phyloP scores from a whole-genome alignment of 2,888 invertebrate genomes.

The Rhyacophila evoluta region DNA sequence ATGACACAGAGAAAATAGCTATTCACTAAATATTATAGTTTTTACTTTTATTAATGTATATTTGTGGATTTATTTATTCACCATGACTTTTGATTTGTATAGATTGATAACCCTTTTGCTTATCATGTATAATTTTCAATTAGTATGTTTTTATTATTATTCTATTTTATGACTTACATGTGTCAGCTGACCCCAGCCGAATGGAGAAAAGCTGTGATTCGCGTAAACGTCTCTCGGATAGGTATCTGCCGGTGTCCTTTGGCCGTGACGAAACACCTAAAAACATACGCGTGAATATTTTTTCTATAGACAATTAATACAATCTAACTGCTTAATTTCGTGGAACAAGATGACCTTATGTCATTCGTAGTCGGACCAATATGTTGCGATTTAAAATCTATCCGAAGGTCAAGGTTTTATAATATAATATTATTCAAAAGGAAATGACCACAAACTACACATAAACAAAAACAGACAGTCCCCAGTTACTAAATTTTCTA shows the following conservation, averaged over 20 bases:
- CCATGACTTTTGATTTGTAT: too few relatives aligned
- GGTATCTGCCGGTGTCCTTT: constrained; percentile 80
- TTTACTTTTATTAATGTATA: too few relatives aligned
- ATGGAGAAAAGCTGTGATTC: constrained; percentile 77
- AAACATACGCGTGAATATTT: constrained; percentile 55
- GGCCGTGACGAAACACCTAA: constrained; percentile 84
- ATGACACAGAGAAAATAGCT: too few relatives aligned
- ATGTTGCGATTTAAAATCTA: not conserved
- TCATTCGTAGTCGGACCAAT: not conserved
- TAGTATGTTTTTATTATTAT: too few relatives aligned
- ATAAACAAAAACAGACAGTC: too few relatives aligned
- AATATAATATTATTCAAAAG: not conserved
- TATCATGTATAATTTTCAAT: too few relatives aligned
- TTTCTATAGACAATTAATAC: not conserved
- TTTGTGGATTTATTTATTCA: too few relatives aligned
- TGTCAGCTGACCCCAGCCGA: constrained; percentile 85
- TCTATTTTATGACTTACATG: constrained; percentile 68
- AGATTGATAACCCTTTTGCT: too few relatives aligned
- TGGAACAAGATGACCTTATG: not conserved
- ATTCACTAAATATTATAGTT: too few relatives aligned
- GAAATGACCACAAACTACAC: not conserved
- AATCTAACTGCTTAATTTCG: not conserved
- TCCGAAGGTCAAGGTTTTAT: not conserved
- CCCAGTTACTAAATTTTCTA: too few relatives aligned
- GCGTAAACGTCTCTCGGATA: constrained; percentile 81